These are phyloP conservation scores for Salticus scenicus DNA, from an alignment of 2,888 invertebrate species.

Conservation along the genomic window DNA sequence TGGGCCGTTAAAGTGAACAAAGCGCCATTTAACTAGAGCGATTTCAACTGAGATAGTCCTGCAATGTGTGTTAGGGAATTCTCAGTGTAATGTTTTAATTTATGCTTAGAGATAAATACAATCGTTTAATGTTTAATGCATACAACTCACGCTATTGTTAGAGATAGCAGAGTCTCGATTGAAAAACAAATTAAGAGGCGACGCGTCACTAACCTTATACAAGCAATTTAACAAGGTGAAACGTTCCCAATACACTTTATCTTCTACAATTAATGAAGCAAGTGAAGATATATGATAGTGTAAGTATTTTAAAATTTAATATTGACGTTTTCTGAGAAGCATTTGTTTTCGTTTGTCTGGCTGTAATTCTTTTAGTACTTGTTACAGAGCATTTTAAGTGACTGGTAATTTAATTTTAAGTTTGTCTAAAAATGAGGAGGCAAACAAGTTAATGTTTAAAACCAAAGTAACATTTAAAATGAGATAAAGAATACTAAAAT, in stretches of 20 bases:
- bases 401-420: too few species aligned
- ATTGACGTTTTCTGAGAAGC: neutral
- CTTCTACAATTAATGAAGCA: neutral
- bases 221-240: neutral
- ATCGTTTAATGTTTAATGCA: slow-evolving; percentile 14
- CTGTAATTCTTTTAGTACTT: too few species aligned
- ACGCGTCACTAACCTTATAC: neutral
- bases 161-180: neutral
- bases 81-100: neutral
- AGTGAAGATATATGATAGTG: neutral
- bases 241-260: neutral
- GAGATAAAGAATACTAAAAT: too few species aligned
- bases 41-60: neutral
- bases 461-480: too few species aligned
- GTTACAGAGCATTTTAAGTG: too few species aligned
- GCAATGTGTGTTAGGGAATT: neutral
- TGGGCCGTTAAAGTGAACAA: neutral
- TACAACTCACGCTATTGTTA: neutral
- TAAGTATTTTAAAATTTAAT: neutral
- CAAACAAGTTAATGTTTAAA: too few species aligned
- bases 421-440: too few species aligned
- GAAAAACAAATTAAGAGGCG: neutral
- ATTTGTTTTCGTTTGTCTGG: too few species aligned
- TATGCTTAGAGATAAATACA: neutral
- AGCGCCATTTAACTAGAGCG: neutral